These are phyloP conservation scores for Dreissena rostriformis DNA, from an alignment of 1,140 invertebrate genomes.

Conservation along the genomic window DNA sequence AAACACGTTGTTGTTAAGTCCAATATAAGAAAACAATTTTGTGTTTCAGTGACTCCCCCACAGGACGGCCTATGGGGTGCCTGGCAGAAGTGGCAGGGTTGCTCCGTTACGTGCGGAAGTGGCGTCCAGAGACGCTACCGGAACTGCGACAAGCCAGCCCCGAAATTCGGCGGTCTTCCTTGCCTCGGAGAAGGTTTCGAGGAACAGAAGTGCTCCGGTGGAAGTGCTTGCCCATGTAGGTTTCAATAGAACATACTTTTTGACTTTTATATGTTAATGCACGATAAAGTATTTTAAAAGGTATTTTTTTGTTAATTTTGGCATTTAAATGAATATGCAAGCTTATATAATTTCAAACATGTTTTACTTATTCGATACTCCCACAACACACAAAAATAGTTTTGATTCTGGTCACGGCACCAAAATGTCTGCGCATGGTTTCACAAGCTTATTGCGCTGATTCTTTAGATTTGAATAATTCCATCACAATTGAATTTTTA, in stretches of 20 bases:
- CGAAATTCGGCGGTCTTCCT: slow-evolving; percentile 14
- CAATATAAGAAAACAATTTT: too few relatives aligned
- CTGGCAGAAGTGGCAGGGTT: slow-evolving; percentile 15
- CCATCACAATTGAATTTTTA: not conserved
- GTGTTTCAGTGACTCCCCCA: not conserved
- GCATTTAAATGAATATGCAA: too few relatives aligned
- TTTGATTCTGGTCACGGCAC: too few relatives aligned
- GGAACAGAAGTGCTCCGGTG: slow-evolving; percentile 58
- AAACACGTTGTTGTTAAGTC: too few relatives aligned
- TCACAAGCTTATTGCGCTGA: too few relatives aligned
- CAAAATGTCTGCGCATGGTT: too few relatives aligned
- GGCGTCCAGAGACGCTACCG: slow-evolving; percentile 7
- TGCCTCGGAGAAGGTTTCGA: slow-evolving; percentile 20
- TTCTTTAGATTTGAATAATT: too few relatives aligned
- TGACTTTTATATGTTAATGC: not conserved
- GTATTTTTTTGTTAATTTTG: too few relatives aligned
- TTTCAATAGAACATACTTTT: not conserved
- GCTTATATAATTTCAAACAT: not conserved
- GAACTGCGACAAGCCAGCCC: slow-evolving; percentile 24
- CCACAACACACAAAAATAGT: too few relatives aligned
- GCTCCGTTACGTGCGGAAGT: slow-evolving; percentile 16
- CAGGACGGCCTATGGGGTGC: slow-evolving; percentile 24
- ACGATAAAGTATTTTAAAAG: not conserved
- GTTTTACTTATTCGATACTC: too few relatives aligned
- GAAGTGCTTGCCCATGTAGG: not conserved